Evolutionary conservation across 2,797 vertebrate genomes (phyloP).

Genomic region (Myripristis jacobus): DNA sequence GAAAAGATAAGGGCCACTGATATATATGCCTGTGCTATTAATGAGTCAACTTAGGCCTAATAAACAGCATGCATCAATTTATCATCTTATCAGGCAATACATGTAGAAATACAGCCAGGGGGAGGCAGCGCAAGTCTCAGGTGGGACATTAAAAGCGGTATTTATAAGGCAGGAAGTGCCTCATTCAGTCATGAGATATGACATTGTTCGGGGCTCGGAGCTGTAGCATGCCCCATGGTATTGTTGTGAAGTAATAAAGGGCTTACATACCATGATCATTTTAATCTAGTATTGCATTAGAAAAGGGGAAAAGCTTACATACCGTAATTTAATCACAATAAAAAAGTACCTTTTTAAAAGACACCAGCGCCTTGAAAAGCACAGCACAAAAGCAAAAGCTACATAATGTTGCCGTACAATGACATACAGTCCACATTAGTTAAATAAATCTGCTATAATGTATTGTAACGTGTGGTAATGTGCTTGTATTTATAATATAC

Average conservation of each 20-base stretch:
- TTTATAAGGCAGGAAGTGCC: constrained; percentile 76
- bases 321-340: constrained; percentile 40
- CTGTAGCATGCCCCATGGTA: constrained; percentile 62
- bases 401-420: not conserved
- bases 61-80: constrained; percentile 70
- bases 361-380: constrained; percentile 13
- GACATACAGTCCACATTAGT: not conserved
- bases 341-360: constrained; percentile 20
- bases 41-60: constrained; percentile 69
- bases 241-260: constrained; percentile 71
- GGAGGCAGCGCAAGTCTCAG: constrained; percentile 63
- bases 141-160: constrained; percentile 75
- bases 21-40: constrained; percentile 55
- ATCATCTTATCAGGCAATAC: constrained; percentile 66
- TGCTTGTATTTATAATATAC: too few relatives aligned
- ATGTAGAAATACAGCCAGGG: constrained; percentile 62
- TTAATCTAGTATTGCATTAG: constrained; percentile 67
- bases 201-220: constrained; percentile 67
- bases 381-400: not conserved
- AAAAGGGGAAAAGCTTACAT: constrained; percentile 17
- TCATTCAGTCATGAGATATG: constrained; percentile 70
- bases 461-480: too few relatives aligned
- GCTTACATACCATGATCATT: constrained; percentile 64
- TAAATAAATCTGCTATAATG: not conserved
- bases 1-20: constrained; percentile 15